Evolutionary conservation across 1,140 invertebrate genomes (phyloP), one percentile per base, ranked within the genome.

Genomic region (Oreohelix idahoensis): DNA sequence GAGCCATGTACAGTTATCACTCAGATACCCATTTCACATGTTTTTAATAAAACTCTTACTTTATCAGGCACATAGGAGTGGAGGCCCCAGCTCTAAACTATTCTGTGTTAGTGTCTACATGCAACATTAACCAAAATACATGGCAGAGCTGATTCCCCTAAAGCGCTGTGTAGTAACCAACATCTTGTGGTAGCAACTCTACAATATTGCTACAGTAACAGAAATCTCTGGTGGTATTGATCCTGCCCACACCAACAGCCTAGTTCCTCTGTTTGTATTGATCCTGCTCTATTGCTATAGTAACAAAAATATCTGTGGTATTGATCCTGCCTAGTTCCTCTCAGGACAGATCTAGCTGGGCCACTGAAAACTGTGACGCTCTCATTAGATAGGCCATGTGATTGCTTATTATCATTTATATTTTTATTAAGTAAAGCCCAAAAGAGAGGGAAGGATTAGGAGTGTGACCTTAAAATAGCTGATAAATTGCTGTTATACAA

Each of bases 301-400:
- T 66, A 66, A 32, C 63, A 66, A 1, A 66, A 66, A 66, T 66
- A 66, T 66, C 63, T 66, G n/a, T 32, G 8, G n/a, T 66, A 66
- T 66, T 66, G 63, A 66, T 66, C 29, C 29, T 23, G 53, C 26
- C 53, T 58, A 58, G 26, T 58, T 58, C 23, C 26, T 58, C 53
- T 20, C 26, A 58, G 53, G 26, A 58, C 23, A 58, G 20, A 20
- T 58, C 53, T n/a, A 23, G 53, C 26, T 58, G 53, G 53, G 53
- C 53, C 53, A 58, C 4, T 23, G 10, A 58, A 45, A 2, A 58
- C 53, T 58, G 10, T 58, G 53, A 66, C 63, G 32, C 32, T 32
- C 29, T 2, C 63, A 66, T 32, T 23, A 32, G 29, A 58, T 23
- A 58, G 53, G 53, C 53, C 26, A n/a, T 4, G 10, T 58, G 53